Evolutionary conservation across 2,797 vertebrate species (phyloP).

Genomic region (Myotis vivesi): DNA sequence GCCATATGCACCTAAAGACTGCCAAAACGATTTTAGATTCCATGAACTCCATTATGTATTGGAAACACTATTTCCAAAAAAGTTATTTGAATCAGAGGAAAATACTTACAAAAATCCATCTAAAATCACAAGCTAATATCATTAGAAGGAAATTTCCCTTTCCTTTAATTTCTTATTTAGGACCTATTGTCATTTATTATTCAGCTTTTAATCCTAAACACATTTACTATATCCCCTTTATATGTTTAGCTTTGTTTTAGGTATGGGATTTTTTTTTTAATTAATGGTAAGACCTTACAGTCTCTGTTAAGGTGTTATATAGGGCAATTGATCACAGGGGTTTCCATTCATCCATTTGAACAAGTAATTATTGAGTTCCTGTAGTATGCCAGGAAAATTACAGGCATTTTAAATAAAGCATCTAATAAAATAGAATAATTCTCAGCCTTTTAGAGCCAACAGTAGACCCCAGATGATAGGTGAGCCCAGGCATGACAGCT

Average conservation of each 20-base stretch:
- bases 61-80: not conserved
- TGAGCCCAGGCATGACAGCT: not conserved
- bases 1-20: not conserved
- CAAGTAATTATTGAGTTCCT: not conserved
- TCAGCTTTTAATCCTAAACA: not conserved
- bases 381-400: not conserved
- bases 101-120: not conserved
- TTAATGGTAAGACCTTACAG: not conserved
- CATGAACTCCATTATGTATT: not conserved
- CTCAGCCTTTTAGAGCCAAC: not conserved
- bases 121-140: not conserved
- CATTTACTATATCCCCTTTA: not conserved
- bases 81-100: constrained; percentile 4
- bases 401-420: not conserved
- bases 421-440: constrained; percentile 6
- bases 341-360: not conserved
- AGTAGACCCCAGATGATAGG: not conserved
- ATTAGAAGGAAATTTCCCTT: not conserved
- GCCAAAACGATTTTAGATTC: not conserved
- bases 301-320: not conserved
- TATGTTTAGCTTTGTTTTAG: not conserved
- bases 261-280: not conserved
- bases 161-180: not conserved
- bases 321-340: not conserved
- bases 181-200: not conserved